Base-by-base conservation (phyloP, 2,888 invertebrate species). In the Drosophila picticornis region DNA sequence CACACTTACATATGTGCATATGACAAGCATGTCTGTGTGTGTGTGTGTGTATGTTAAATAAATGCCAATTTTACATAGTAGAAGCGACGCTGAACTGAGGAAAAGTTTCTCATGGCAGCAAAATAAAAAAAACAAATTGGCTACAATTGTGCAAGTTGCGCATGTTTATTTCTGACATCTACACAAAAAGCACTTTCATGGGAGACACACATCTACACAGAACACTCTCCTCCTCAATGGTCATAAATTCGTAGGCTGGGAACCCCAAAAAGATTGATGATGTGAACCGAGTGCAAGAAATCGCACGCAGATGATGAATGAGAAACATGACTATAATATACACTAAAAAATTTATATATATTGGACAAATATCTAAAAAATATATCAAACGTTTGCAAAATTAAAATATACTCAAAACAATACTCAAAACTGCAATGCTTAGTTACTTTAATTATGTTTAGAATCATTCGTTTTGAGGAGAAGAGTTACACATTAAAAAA, bases 261-360 rank as follows among this genome's bases (percentile, higher is more conserved):
- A 36, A 58, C 25, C 64, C 36, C 29, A 46, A 74, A 79, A 77
- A 86, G 88, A 88, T 86, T 88, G 88, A 88, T 86, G 85, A 80
- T 77, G 72, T 60, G 50, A 59, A 62, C 67, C 67, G 73, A 79
- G 75, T 83, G 75, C 73, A 72, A 76, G 75, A 80, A 87, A 84
- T 84, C 81, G 83, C 85, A 71, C 62, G 58, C 69, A 76, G 74
- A 87, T 87, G 89, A 87, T 87, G 87, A 74, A 87, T 87, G 85
- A 72, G 75, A 63, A 69, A 62, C 75, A 71, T 48, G 74, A 46
- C 48, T 73, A 40, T 60, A 74, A 34, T 27, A 36, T 40, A 16
- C 55, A 63, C 32, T 29, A 27, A 9, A 13, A 56, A n/a, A 16
- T 2, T n/a, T 11, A n/a, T 9, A 13, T 16, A 22, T 22, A 13